phyloP scores from a whole-genome alignment of 2,113 vertebrate genomes.

The Onychorhynchus coronatus region DNA sequence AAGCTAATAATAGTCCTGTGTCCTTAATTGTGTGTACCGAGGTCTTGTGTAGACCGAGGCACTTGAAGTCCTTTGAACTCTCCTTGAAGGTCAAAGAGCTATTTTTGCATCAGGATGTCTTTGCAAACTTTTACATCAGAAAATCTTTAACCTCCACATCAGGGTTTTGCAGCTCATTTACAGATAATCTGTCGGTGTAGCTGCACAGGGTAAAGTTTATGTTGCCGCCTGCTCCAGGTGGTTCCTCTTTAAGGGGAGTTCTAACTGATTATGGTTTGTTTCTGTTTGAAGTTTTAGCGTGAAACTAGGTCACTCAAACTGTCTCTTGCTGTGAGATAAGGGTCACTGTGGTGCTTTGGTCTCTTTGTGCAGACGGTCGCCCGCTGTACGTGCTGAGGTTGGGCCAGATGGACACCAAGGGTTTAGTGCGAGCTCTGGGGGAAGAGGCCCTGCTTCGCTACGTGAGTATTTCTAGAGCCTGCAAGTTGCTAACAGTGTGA shows the following conservation, averaged over 20 bases:
- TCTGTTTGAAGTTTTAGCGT: background rate
- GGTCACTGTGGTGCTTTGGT: background rate
- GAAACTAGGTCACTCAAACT: background rate
- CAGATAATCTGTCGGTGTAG: background rate
- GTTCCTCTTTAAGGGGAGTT: background rate
- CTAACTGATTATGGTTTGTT: background rate
- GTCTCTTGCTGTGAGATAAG: background rate
- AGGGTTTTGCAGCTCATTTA: background rate
- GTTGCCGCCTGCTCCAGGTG: background rate
- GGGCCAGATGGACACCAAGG: conserved; percentile 98
- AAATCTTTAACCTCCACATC: background rate
- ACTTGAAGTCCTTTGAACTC: background rate
- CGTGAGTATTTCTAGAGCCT: conserved; percentile 73
- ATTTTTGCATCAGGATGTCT: background rate
- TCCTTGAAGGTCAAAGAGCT: background rate
- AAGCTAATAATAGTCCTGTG: background rate
- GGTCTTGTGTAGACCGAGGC: background rate
- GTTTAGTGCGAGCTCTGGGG: conserved; percentile 88
- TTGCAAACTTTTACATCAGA: background rate
- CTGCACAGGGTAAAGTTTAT: background rate
- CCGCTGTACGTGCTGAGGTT: conserved; percentile 91
- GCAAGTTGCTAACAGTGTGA: background rate
- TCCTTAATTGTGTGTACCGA: background rate
- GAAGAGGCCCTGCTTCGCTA: conserved; percentile 91
- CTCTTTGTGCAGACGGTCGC: conserved; percentile 81